A percentile compares a stretch with the other conserved stretches of the same genome.
These are phyloP conservation scores for Recurvirostra avosetta DNA, from an alignment of 2,113 vertebrate species.

Conservation along the genomic window DNA sequence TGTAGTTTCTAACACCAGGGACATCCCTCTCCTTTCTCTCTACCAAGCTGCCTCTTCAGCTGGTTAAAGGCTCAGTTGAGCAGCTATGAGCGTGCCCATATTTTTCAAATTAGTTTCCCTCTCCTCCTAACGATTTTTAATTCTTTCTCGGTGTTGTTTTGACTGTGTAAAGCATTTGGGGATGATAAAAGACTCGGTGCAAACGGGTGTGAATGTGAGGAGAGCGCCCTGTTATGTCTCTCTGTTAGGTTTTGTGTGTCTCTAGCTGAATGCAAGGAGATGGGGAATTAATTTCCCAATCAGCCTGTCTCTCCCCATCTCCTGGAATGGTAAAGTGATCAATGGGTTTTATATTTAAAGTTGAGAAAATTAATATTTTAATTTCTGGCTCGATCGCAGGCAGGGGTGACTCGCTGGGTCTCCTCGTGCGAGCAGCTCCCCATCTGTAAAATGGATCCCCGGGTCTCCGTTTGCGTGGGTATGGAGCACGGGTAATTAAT, in stretches of 20 bases:
- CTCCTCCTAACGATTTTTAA: background rate
- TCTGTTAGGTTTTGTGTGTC: background rate
- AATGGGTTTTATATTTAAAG: background rate
- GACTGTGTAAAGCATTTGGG: background rate
- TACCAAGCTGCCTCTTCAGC: background rate
- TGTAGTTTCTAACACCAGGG: slow-evolving; percentile 11
- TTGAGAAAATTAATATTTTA: background rate
- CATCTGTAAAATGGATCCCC: slow-evolving; percentile 23
- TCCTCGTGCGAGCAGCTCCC: background rate
- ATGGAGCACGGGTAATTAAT: slow-evolving; percentile 8
- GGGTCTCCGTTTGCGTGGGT: background rate
- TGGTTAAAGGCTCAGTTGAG: slow-evolving; percentile 2
- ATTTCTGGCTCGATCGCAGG: background rate
- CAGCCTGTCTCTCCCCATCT: background rate
- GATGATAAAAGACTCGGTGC: background rate
- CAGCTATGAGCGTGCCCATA: background rate
- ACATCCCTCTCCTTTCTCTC: background rate
- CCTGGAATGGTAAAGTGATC: background rate
- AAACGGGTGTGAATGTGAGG: background rate
- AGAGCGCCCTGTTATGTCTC: background rate
- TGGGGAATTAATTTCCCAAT: background rate
- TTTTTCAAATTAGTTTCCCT: slow-evolving; percentile 14
- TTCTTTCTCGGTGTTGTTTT: background rate
- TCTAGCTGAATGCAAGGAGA: background rate
- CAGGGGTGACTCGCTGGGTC: background rate